Evolutionary conservation across 1,140 invertebrate genomes (phyloP), one percentile per base, ranked within the genome.

Genomic region (Drosophila lacertosa): DNA sequence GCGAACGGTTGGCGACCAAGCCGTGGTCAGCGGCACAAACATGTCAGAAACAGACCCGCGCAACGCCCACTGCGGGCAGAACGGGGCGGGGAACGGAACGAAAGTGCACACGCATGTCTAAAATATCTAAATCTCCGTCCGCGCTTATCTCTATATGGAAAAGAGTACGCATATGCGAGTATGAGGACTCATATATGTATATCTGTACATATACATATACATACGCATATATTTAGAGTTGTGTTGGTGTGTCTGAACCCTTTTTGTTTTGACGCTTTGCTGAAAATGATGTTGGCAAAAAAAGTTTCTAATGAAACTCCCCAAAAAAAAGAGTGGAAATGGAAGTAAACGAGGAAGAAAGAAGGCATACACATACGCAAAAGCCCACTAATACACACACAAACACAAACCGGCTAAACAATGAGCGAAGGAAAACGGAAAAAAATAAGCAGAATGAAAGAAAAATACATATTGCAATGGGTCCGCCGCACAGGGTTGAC

Each of bases 251-350:
- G 48, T 24, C 48, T 39, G 66, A 86, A 86, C 82, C 82, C 77
- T 84, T 84, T 88, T 84, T 81, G 67, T 76, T 72, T 76, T 72
- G 47, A 64, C 73, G 65, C 73, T 76, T 68, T 42, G 62, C 74
- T 51, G 45, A 77, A 69, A 71, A 78, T 83, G 66, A 83, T 71
- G 70, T 67, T 74, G 75, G 67, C 67, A 40, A 74, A 83, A 73
- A 75, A 70, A 66, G 69, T 86, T 86, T 86, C 77, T 81, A 81
- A 88, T 88, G 77, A 88, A 88, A 88, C 71, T 63, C 63, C 73
- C 64, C 67, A 4, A 58, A 82, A 82, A 81, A 65, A 74, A 57
- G 26, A 29, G 9, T 29, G 26, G 29, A 47, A 65, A 54, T 16
- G n/a, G n/a, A 40, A 39, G 13, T 16, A 40, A 29, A 18, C 42